Base-by-base conservation (phyloP, 2,113 vertebrate genomes). In the Columba janthina region DNA sequence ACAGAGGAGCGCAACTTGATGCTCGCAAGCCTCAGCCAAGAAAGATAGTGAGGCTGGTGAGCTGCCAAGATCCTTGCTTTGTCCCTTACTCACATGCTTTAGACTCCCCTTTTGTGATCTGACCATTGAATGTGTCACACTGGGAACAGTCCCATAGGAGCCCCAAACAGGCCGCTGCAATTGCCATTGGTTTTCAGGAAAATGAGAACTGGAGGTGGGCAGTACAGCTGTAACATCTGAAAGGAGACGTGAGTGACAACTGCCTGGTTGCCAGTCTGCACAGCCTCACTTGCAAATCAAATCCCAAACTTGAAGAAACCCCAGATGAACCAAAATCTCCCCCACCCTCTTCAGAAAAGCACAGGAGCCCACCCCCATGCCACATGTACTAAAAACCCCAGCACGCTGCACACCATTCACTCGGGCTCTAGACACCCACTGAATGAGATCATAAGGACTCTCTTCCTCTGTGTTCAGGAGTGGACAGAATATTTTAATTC, bases 1-100 rank as follows among this genome's bases (percentile, higher is more conserved):
- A 93, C 91, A 94, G 61, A 57, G 81, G 57, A 85, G 61, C 6
- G 94, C 96, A 98, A 97, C 94, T 87, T 57, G 96, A 98, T 93
- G 93, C 97, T 75, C 22, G 54, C 53, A 61, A 75, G 38, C 65
- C 92, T 80, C 94, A 95, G 96, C 96, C 97, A 96, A 92, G 94
- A 94, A 75, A 97, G 90, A 95, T 3, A 94, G 93, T 1, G 3
- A 71, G 79, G 96, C 74, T 95, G 91, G 76, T 91, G 95, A 95
- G 76, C 94, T 95, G 93, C 78, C 94, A 94, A 94, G 92, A 91
- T 88, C 87, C 94, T 90, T 93, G 80, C 85, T 95, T 87, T 25
- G 77, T 83, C 83, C 94, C 84, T 73, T 93, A 32, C 61, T 90
- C 44, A 34, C 53, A 9, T 19, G 89, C 62, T 95, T 87, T 80